phyloP scores from a whole-genome alignment of 2,797 vertebrate genomes.

The Gallirallus australis region DNA sequence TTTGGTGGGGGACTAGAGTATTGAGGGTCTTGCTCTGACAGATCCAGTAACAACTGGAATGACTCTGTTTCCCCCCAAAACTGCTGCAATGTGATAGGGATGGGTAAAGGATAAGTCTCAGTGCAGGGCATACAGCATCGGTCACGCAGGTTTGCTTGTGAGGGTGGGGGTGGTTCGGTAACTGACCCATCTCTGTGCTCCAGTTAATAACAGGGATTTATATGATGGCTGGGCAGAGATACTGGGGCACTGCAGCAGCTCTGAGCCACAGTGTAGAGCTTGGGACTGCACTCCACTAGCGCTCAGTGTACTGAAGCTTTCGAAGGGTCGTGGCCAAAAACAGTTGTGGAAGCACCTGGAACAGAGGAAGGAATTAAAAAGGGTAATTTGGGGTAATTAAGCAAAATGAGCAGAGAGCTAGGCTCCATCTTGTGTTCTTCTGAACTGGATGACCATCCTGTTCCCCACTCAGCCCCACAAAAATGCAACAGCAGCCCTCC shows the following conservation, averaged over 20 bases:
- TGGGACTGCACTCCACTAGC: background rate
- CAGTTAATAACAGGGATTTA: background rate
- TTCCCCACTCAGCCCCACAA: background rate
- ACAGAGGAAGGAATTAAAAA: background rate
- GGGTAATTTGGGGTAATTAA: background rate
- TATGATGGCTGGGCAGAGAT: background rate
- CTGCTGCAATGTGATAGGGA: background rate
- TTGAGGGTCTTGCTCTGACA: background rate
- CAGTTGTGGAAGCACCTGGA: background rate
- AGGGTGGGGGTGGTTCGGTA: background rate
- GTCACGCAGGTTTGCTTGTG: rapidly evolving
- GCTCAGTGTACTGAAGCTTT: background rate
- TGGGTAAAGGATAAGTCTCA: background rate
- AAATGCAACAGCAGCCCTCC: background rate
- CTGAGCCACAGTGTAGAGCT: background rate
- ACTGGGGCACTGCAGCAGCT: background rate
- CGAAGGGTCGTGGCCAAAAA: background rate
- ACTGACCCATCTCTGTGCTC: background rate
- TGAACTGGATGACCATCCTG: background rate
- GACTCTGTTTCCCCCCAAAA: background rate
- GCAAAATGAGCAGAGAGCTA: background rate
- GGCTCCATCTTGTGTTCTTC: background rate
- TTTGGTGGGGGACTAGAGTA: background rate
- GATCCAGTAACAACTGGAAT: rapidly evolving
- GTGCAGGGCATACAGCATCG: background rate